Base-by-base conservation (phyloP, 2,797 vertebrate genomes). In the Sebastiscus albofasciatus region DNA sequence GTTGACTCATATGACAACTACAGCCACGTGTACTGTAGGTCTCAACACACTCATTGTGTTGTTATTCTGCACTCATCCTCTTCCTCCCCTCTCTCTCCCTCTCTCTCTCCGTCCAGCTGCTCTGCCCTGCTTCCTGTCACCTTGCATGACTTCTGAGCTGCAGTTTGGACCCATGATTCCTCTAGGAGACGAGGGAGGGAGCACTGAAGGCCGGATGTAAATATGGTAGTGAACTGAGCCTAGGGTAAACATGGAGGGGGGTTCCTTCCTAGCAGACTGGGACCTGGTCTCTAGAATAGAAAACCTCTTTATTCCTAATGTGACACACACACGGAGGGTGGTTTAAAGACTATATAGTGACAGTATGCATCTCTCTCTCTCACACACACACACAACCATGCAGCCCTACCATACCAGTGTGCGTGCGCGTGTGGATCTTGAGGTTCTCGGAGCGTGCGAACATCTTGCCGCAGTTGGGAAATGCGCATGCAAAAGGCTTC, bases 371-470 rank as follows among this genome's bases (percentile, higher is more conserved):
- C 29, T 18, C 59, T 59, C 29, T 18, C 58, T 3, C 33, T 13
- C 34, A 36, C 34, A 36, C 34, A 12, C 36, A 39, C 56, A n/a
- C 42, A 70, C 4, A 71, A 81, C 24, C 75, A 67, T 58, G 49
- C 64, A 33, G 27, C 31, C 97, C 95, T 96, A 99, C 97, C 98
- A 94, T 96, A 99, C 97, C 98, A 94, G 98, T 99, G 91, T 99
- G 98, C 88, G 98, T 99, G 93, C 97, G 96, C 89, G 98, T 99
- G 95, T 99, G 98, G 86, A 99, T 99, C 96, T 99, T 99, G 83
- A 99, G 96, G 96, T 98, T 99, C 94, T 99, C 98, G 26, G 98
- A 99, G 84, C 98, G 97, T 66, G 98, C 98, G 89, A 99, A 99
- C 94, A 99, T 98, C 94, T 99, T 99, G 83, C 98, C 98, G 94